Base-by-base conservation (phyloP, 1,140 invertebrate species). In the Diuraphis noxia region DNA sequence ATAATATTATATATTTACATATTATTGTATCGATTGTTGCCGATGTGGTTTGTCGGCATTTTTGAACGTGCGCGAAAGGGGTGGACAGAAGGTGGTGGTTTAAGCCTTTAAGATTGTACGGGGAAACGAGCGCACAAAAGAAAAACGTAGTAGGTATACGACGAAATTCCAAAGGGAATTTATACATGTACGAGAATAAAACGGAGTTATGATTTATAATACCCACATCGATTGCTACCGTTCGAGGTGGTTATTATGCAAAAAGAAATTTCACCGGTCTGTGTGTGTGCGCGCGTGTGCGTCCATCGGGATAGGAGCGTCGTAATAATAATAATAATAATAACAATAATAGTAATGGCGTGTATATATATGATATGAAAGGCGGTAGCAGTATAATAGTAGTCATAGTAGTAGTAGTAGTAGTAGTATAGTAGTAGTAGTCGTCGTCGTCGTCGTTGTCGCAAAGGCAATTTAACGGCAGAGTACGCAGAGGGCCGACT, bases 401-500 rank as follows among this genome's bases (percentile, higher is more conserved):
- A 1, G 86, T 88, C 34, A 36, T 88, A 34, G 86, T 89, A 63
- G 41, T 91, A 77, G 88, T 89, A 34, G 34, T 89, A n/a, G 84
- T 86, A 25, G 49, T 88, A 1, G 86, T 88, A n/a, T n/a, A n/a
- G n/a, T n/a, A n/a, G n/a, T n/a, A n/a, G 84, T 86, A 25, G 49
- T 88, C 4, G 86, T 88, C 34, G 49, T 88, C 49, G 86, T 89
- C 88, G 41, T 91, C 88, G 88, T 89, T 41, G 34, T 89, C 38
- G 72, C 88, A 49, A 91, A 91, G 88, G 77, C 88, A 91, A 91
- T 91, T 91, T 91, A 91, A 91, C 88, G 88, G 88, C 88, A 91
- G 88, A 91, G 72, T 91, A 91, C 88, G 88, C 88, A 36, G 56
- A 77, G 43, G 40, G 63, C 43, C 10, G 34, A 19, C 25, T 56